Evolutionary conservation across 1,140 invertebrate species (phyloP).

Genomic region (Pomacea maculata): DNA sequence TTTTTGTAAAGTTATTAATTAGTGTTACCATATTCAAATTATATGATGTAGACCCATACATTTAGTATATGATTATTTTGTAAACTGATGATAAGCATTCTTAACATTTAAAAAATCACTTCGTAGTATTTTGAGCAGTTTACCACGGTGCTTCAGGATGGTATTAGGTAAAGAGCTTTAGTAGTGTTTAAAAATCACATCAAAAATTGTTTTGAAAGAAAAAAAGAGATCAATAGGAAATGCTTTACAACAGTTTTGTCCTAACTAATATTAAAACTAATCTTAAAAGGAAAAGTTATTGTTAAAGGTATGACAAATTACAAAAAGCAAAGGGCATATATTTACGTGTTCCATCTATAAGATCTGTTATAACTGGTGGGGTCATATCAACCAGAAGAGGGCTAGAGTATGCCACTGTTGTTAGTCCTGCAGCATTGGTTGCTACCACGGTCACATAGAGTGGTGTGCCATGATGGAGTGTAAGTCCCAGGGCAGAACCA

Average conservation of each 20-base stretch:
- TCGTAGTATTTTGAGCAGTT: no score
- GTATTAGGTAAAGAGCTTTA: no score
- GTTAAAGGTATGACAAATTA: not conserved
- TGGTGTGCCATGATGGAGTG: constrained; percentile 33
- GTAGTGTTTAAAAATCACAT: no score
- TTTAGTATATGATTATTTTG: no score
- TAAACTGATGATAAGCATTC: no score
- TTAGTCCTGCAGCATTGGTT: constrained; percentile 46
- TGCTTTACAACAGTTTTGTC: not conserved
- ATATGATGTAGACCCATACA: no score
- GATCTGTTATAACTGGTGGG: constrained; percentile 31
- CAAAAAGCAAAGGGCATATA: not conserved
- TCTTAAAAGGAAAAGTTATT: not conserved
- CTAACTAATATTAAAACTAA: not conserved
- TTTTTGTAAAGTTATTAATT: no score
- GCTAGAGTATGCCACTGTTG: constrained; percentile 36
- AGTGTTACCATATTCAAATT: no score
- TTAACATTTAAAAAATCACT: no score
- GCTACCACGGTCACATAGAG: constrained; percentile 47
- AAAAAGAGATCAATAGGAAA: not conserved
- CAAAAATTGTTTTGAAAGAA: not conserved
- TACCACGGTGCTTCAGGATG: no score
- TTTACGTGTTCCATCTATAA: constrained; percentile 36
- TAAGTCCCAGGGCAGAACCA: constrained; percentile 33
- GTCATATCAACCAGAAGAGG: constrained; percentile 44